Base-by-base conservation (phyloP, 2,797 vertebrate genomes). In the Anas georgica region DNA sequence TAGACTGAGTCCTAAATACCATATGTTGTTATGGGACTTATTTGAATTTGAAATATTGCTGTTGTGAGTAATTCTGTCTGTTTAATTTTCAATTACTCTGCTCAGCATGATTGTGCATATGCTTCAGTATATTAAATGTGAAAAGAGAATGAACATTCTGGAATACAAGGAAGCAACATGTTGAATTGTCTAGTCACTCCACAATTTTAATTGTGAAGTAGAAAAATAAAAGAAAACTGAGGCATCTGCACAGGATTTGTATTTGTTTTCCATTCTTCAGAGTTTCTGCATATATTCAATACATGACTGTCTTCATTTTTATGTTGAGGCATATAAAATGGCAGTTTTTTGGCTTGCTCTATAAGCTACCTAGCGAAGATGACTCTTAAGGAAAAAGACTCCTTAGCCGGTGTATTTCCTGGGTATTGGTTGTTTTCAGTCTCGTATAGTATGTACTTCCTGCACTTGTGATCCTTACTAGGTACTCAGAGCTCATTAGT, bases 41-140 rank as follows among this genome's bases (percentile, higher is more conserved):
- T 92, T 86, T 88, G 92, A 92, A 88, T 86, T 77, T 88, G 66
- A 94, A 95, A 83, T 93, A 88, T 21, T 80, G 72, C 63, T 84
- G 39, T 81, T 77, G 50, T 85, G 62, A 93, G 75, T 84, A 72
- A 86, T 94, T 95, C 68, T 82, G 63, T 33, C 70, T 62, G 46
- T 83, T 86, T 94, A 82, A 75, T 83, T 95, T 89, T 90, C 91
- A 83, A 31, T 95, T 93, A 68, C 54, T 15, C 59, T 0, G 26
- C 76, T 93, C 67, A 80, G 84, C 4, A 1, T 83, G 88, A 21
- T 55, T 64, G 67, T 90, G 93, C 68, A 69, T 54, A 58, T 69
- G 80, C 83, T 74, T 54, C 55, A 59, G 45, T 55, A 4, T 31
- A 48, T 88, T 78, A 95, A 81, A 86, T 25, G 35, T 56, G 66